Evolutionary conservation across 2,797 vertebrate species (phyloP).

Genomic region (Fringilla coelebs): DNA sequence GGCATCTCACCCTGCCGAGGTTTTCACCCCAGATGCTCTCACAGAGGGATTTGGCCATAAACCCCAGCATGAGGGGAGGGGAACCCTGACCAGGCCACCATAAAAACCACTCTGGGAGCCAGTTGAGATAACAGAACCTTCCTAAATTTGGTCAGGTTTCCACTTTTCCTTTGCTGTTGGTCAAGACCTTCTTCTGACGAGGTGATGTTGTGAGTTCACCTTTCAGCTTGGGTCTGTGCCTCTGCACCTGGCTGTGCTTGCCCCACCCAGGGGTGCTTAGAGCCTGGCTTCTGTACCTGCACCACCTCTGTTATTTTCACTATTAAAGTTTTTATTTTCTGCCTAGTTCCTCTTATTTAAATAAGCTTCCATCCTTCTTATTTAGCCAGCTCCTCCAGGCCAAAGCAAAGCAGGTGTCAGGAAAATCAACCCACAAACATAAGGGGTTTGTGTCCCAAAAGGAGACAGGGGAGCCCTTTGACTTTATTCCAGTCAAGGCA

Average conservation of each 20-base stretch:
- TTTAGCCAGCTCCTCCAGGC: too few species aligned
- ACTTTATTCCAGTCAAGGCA: too few species aligned
- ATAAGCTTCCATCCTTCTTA: too few species aligned
- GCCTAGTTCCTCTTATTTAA: background rate
- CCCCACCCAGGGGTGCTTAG: background rate
- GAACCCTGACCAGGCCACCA: background rate
- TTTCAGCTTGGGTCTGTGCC: background rate
- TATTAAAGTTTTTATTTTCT: background rate
- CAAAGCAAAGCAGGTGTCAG: too few species aligned
- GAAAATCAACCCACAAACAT: too few species aligned
- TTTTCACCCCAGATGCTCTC: background rate
- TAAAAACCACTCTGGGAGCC: background rate
- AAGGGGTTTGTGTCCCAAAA: too few species aligned
- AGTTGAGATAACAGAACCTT: background rate
- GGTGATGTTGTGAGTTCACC: background rate
- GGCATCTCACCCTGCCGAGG: background rate
- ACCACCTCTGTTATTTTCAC: background rate
- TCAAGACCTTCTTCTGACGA: background rate
- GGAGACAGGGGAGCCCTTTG: too few species aligned
- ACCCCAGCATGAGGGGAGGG: background rate
- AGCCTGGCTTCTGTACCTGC: background rate
- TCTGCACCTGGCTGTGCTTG: background rate
- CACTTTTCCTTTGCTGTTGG: background rate
- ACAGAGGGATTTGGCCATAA: background rate
- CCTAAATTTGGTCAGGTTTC: background rate